These are phyloP conservation scores for Sebastes elongatus DNA, from an alignment of 2,797 vertebrate species.

Conservation along the genomic window DNA sequence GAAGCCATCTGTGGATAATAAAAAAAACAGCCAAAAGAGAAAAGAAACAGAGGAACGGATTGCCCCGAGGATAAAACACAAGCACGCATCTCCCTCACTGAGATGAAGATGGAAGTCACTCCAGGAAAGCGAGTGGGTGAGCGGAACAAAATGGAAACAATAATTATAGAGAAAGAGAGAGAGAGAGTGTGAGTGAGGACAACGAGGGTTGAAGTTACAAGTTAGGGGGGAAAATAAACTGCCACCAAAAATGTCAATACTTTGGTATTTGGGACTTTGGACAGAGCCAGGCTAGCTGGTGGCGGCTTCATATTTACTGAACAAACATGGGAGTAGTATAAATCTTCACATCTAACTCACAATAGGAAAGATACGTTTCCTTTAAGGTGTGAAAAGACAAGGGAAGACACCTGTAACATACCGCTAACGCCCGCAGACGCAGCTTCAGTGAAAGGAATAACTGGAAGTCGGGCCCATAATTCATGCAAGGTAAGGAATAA, in stretches of 20 bases:
- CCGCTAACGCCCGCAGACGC: not conserved
- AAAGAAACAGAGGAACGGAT: constrained; percentile 58
- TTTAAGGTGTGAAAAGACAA: not conserved
- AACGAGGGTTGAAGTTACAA: not conserved
- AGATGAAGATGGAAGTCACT: constrained; percentile 63
- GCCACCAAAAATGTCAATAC: not conserved
- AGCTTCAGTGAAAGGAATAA: not conserved
- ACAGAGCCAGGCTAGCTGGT: not conserved
- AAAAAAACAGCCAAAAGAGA: constrained; percentile 51
- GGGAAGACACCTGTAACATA: not conserved
- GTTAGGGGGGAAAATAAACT: constrained; percentile 6
- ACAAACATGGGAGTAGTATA: not conserved
- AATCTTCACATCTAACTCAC: not conserved
- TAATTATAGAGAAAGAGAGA: constrained; percentile 10
- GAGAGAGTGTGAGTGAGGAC: not conserved
- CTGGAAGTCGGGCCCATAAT: not conserved
- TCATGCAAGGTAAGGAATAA: not conserved
- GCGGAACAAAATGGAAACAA: constrained; percentile 39
- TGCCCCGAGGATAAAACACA: constrained; percentile 56
- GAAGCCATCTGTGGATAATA: constrained; percentile 52
- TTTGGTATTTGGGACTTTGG: not conserved
- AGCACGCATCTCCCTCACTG: constrained; percentile 37
- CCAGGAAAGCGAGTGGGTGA: constrained; percentile 44
- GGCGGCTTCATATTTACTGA: not conserved
- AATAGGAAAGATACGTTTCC: not conserved